phyloP scores from a whole-genome alignment of 2,113 vertebrate species.

The Caranx melampygus region DNA sequence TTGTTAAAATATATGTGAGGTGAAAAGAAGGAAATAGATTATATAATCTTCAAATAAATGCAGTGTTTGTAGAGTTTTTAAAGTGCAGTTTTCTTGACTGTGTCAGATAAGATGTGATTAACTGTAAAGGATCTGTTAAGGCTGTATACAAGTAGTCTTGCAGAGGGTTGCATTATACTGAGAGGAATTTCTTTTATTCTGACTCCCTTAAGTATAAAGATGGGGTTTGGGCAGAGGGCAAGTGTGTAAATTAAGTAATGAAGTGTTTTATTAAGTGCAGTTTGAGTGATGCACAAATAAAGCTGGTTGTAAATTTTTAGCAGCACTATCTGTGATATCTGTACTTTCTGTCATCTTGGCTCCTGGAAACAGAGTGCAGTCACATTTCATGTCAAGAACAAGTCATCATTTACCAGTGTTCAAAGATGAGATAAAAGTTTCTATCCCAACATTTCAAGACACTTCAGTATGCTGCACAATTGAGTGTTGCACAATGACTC shows the following conservation, averaged over 20 bases:
- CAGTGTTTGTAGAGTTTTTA: neutral
- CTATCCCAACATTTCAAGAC: neutral
- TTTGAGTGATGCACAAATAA: neutral
- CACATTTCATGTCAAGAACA: neutral
- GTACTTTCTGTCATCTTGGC: neutral
- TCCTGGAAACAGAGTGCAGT: constrained; percentile 26
- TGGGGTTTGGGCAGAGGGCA: neutral
- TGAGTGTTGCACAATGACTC: neutral
- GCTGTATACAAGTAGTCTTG: neutral
- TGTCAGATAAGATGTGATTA: neutral
- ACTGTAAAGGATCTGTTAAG: neutral
- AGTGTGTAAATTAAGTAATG: neutral
- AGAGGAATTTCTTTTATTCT: neutral
- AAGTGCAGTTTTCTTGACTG: neutral
- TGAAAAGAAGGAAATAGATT: neutral
- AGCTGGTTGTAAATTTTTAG: neutral
- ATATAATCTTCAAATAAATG: neutral
- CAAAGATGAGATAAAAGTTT: neutral
- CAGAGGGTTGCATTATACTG: neutral
- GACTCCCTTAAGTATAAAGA: neutral
- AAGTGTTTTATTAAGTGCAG: neutral
- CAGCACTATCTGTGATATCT: neutral
- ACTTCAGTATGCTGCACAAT: too few relatives aligned
- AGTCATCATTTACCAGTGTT: constrained; percentile 3
- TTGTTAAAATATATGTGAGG: neutral